A percentile compares a stretch with the other conserved stretches of the same genome.
These are phyloP conservation scores for Hexactinellida sp. DNA, from an alignment of 37 sponge, comb jelly and placozoan genomes.

Conservation along the genomic window DNA sequence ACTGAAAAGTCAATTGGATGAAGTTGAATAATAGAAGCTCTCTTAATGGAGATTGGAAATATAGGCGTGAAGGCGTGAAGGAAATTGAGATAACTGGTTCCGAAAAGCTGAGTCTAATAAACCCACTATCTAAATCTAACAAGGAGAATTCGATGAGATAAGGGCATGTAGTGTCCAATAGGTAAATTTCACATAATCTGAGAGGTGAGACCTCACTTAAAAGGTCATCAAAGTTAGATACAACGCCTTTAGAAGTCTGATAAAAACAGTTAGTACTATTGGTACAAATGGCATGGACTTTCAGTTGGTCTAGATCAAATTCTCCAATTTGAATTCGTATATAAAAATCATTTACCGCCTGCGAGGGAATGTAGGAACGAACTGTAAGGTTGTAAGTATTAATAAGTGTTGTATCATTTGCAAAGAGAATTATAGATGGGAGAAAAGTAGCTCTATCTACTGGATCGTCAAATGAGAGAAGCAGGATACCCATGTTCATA, in stretches of 20 bases:
- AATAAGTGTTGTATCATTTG: neutral
- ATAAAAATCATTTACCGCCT: neutral
- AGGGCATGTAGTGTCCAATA: slow-evolving; percentile 51
- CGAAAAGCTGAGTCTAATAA: slow-evolving; percentile 32
- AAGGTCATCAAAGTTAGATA: neutral
- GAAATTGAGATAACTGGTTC: slow-evolving; percentile 41
- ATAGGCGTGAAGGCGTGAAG: slow-evolving; percentile 21
- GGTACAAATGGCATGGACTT: neutral
- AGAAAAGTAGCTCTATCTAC: neutral
- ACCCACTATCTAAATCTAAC: slow-evolving; percentile 57
- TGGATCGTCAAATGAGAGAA: slow-evolving; percentile 8
- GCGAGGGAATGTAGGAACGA: neutral
- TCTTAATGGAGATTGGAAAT: slow-evolving; percentile 19
- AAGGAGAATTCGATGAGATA: slow-evolving; percentile 25
- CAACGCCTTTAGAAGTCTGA: neutral
- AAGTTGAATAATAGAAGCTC: neutral
- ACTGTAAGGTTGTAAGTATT: neutral
- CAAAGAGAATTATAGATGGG: neutral
- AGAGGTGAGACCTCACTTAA: neutral
- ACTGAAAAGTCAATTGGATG: neutral
- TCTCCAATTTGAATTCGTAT: slow-evolving; percentile 6
- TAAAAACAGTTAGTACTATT: neutral
- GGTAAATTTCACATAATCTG: neutral
- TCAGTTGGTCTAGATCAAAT: neutral
- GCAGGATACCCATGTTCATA: slow-evolving; percentile 38